Base-by-base conservation (phyloP, 1,140 invertebrate genomes). In the Leptestheria dahalacensis region DNA sequence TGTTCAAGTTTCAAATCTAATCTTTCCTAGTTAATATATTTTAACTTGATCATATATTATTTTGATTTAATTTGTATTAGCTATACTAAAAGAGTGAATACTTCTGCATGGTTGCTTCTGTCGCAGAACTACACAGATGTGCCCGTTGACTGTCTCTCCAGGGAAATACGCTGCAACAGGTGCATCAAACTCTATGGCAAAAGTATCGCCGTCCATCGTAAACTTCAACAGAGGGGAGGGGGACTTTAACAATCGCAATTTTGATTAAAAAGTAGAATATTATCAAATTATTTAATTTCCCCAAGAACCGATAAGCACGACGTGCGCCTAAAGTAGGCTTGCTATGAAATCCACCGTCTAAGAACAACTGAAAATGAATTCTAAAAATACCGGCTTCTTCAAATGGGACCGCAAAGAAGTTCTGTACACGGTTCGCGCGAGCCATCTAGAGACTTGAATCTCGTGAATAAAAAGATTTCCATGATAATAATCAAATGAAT, bases 101-200 rank as follows among this genome's bases (percentile, higher is more conserved):
- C 33, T 41, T 41, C 33, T 41, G 33, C 33, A 41, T 41, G 33
- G 15, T 41, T 41, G 6, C 33, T 41, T 41, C 15, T 41, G 33
- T 6, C 33, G 33, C 33, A 41, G 15, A 15, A 41, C 6, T 15
- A 68, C 60, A 4, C 55, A 33, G n/a, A 68, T 64, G 18, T 65
- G 53, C 11, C 67, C 67, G n/a, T 48, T 64, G 29, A 68, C 54
- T 1, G 61, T 61, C 21, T 68, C 61, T 6, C 67, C 67, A 33
- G 65, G 64, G 60, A 68, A 66, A 60, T 56, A 68, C 3, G 65
- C 59, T 25, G 57, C 54, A 51, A 64, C 55, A n/a, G 67, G 65
- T 29, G 63, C 58, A 24, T 67, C 65, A 29, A 68, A 50, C 9
- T 56, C 48, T 23, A 68, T 62, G 9, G 66, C 64, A 46, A 65